Evolutionary conservation across 1,140 invertebrate genomes (phyloP), one percentile per base, ranked within the genome.

Genomic region (Drosophila auraria): DNA sequence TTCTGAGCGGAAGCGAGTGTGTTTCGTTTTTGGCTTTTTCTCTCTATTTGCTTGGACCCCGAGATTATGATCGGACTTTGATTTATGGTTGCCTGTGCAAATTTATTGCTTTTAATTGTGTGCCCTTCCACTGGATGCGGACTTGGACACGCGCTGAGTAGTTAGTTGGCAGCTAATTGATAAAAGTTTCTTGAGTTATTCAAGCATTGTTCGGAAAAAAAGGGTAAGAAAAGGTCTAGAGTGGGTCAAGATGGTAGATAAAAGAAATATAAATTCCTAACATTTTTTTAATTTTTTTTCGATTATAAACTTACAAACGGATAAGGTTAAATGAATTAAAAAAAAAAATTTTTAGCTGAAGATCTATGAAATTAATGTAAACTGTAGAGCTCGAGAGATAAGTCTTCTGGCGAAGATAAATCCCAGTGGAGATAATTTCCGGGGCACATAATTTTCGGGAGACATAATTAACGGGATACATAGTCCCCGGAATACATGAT

Each of bases 31-130:
- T 61, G 42, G 33, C 20, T 40, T 64, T 71, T 82, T 86, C 77
- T 75, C 65, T 62, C 42, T 54, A 50, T 57, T 70, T 59, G 36
- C 42, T 65, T 54, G 47, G 45, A 56, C 40, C 40, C 44, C 56
- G 69, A 83, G 84, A 87, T 87, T 87, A 90, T 87, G 86, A 87
- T 89, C 84, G 62, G 81, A 89, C 81, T 84, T 72, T 89, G 84
- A 87, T 87, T 87, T 84, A 87, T 87, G 65, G 78, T 62, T 42
- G 64, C 66, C 60, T 84, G 81, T 78, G 69, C 50, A 83, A 87
- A 89, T 87, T 87, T 87, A 87, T 87, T 87, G 84, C 84, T 64
- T 79, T 87, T 84, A 89, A 87, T 89, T 84, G 84, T 74, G 33
- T 70, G 57, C 30, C 42, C 53, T 23, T 14, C 44, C 53, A 36